Percentiles rank a stretch among this genome's conserved stretches.
These are phyloP conservation scores for Orestias chungarensis DNA, from an alignment of 2,797 vertebrate genomes.

Conservation along the genomic window DNA sequence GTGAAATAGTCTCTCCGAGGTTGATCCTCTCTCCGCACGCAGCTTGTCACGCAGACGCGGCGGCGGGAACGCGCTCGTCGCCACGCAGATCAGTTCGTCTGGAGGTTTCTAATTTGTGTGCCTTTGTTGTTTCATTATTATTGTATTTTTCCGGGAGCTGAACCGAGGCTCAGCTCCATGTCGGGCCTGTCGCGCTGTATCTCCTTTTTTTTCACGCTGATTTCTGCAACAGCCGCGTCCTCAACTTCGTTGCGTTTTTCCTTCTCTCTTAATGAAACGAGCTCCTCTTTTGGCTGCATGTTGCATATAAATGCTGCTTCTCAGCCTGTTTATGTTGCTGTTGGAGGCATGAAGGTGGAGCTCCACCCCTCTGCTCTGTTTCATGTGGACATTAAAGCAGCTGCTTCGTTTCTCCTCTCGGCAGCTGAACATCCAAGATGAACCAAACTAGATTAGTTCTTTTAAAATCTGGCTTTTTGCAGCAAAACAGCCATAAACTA, in stretches of 20 bases:
- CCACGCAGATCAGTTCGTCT: constrained; percentile 25
- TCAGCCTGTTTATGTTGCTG: background rate
- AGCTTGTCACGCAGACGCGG: constrained; percentile 34
- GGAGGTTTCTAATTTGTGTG: constrained; percentile 11
- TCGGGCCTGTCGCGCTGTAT: constrained; percentile 41
- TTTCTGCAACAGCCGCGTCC: constrained; percentile 47
- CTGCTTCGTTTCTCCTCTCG: background rate
- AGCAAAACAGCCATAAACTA: background rate
- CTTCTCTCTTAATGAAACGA: background rate
- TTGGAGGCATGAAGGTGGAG: constrained; percentile 22
- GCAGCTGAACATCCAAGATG: background rate
- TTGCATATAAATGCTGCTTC: background rate
- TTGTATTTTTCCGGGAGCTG: constrained; percentile 23
- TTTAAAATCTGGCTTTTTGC: background rate
- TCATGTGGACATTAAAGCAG: background rate
- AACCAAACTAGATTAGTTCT: no score
- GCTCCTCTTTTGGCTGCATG: background rate
- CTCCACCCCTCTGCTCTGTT: constrained; percentile 58
- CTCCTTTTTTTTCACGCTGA: background rate
- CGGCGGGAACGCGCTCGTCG: background rate
- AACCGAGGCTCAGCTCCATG: constrained; percentile 33
- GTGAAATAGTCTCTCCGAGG: constrained; percentile 71
- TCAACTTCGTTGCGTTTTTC: constrained; percentile 9
- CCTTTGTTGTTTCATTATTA: constrained; percentile 12
- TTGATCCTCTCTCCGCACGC: constrained; percentile 41